Evolutionary conservation across 2,888 invertebrate genomes (phyloP).

Genomic region (Drosophila acutilabella): DNA sequence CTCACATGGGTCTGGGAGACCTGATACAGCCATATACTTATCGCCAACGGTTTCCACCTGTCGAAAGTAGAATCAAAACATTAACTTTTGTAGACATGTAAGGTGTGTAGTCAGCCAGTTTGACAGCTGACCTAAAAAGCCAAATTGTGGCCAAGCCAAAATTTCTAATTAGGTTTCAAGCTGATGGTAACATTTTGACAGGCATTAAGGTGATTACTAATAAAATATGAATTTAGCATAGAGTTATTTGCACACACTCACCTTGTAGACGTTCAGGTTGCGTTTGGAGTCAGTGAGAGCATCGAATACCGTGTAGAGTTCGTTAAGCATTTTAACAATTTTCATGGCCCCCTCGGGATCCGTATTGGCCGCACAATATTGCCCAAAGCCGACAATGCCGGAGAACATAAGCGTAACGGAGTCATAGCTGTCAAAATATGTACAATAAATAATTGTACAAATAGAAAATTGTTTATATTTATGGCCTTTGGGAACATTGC

Average conservation of each 20-base stretch:
- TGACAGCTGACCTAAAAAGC: conserved; percentile 59
- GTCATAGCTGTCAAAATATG: conserved; percentile 88
- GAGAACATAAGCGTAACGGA: conserved; percentile 97
- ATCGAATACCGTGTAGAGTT: conserved; percentile 97
- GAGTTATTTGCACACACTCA: conserved; percentile 81
- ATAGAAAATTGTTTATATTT: conserved; percentile 52
- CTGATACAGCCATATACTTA: conserved; percentile 99
- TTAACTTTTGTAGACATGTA: not conserved
- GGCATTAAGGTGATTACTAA: conserved; percentile 26
- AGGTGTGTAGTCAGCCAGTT: conserved; percentile 20
- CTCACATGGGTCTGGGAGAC: conserved; percentile 95
- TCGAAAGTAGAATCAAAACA: conserved; percentile 24
- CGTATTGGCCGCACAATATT: conserved; percentile 95
- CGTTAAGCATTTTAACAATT: conserved; percentile 96
- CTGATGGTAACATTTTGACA: conserved; percentile 40
- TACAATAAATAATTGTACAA: conserved; percentile 57
- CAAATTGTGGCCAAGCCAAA: conserved; percentile 33
- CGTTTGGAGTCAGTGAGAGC: conserved; percentile 95
- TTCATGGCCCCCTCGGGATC: conserved; percentile 98
- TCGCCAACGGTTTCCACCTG: conserved; percentile 99
- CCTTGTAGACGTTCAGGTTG: conserved; percentile 98
- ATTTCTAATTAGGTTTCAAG: conserved; percentile 62
- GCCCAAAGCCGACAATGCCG: conserved; percentile 96
- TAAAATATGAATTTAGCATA: conserved; percentile 2
- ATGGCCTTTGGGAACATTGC: conserved; percentile 17